Evolutionary conservation across 2,888 invertebrate genomes (phyloP).

Genomic region (Synanthedon formicaeformis): DNA sequence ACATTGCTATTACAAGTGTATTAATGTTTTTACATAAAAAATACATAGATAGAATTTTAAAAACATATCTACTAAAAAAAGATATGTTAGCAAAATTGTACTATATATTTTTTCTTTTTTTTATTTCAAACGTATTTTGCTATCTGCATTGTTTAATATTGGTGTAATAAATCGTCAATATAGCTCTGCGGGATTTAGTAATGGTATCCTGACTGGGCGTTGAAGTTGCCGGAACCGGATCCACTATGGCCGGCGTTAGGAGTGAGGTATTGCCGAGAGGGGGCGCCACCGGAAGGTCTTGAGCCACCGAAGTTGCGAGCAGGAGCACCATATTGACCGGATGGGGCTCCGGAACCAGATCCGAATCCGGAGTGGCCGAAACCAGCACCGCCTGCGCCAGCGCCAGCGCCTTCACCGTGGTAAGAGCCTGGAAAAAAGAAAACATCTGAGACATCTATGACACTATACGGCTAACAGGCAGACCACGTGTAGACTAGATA

Average conservation of each 20-base stretch:
- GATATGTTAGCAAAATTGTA: too few species aligned
- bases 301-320: slow-evolving; percentile 16
- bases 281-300: slow-evolving; percentile 26
- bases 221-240: slow-evolving; percentile 56
- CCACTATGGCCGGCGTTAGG: slow-evolving; percentile 49
- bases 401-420: slow-evolving; percentile 51
- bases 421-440: slow-evolving; percentile 40
- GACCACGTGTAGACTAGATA: neutral
- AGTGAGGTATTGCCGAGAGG: slow-evolving; percentile 56
- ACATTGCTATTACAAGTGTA: too few species aligned
- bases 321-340: slow-evolving; percentile 12
- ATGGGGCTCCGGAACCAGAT: slow-evolving; percentile 13
- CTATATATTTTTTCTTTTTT: too few species aligned
- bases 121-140: too few species aligned
- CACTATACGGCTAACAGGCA: neutral
- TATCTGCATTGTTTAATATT: too few species aligned
- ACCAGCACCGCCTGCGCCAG: slow-evolving; percentile 11
- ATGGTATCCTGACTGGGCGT: slow-evolving; percentile 54
- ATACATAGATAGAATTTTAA: too few species aligned
- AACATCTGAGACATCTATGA: neutral
- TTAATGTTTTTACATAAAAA: too few species aligned
- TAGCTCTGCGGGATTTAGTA: slow-evolving; percentile 27
- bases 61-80: too few species aligned
- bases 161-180: too few species aligned
- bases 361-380: slow-evolving; percentile 13